Evolutionary conservation across 2,888 invertebrate species (phyloP), one percentile per base, ranked within the genome.

Genomic region (Meghimatium bilineatum): DNA sequence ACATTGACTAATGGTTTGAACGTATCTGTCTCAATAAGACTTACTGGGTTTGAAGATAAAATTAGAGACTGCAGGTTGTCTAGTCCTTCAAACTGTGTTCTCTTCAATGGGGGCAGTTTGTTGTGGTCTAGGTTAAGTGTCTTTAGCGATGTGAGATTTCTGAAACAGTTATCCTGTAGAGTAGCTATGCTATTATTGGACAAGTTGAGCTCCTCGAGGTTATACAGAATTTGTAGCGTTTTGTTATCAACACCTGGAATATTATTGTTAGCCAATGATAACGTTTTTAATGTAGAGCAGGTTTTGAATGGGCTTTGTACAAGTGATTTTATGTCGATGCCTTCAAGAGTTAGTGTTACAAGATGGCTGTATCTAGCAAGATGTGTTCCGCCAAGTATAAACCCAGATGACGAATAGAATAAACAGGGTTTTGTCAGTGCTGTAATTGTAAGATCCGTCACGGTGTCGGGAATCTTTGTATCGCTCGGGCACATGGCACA

Each of bases 21-120:
- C 0, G 75, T 66, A 34, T 81, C 81, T 8, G 29, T 26, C 6
- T 74, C 74, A 20, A 75, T 75, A 10, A 44, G 6, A 10, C 75
- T 29, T 34, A 81, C 56, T n/a, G 81, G 75, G 34, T 81, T 81
- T 17, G 14, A n/a, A 5, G 82, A 82, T 20, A 90, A 67, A 49
- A 87, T 80, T 8, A 82, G 34, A 23, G 52, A 32, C 20, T 82
- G 32, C 63, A 82, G 36, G 63, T 66, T 74, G 17, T 23, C 49
- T 34, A 82, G 49, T 3, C 81, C 75, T 10, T 74, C 14, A 66
- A 82, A 75, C 14, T 29, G 52, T 10, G 8, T 1, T 29, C 12
- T 34, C 12, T 26, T 56, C 23, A 82, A 44, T 23, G 34, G n/a
- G 0, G 60, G 38, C 26, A 82, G 0, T 29, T 26, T 56, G 38